Evolutionary conservation across 2,113 vertebrate species (phyloP), one percentile per base, ranked within the genome.

Genomic region (Micronycteris hirsuta): DNA sequence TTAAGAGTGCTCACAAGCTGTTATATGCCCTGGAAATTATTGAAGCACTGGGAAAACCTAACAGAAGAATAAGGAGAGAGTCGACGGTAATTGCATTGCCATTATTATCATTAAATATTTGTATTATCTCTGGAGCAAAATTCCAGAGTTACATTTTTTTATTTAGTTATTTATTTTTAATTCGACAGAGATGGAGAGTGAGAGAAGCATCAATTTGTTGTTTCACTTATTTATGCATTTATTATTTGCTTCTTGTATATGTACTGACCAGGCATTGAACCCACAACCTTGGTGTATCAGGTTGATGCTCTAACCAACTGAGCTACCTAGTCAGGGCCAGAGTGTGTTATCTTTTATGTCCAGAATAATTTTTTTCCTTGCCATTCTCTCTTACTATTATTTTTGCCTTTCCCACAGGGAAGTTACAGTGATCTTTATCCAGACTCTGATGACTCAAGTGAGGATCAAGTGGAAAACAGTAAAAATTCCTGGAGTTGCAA

Each of bases 401-500:
- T 52, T 12, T 20, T 87, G 5, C 15, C 82, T 68, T 98, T 47
- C 95, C 20, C 81, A 94, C 93, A 99, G 99, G 99, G 99, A 91
- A 99, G 99, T 98, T 99, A 99, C 54, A 99, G 99, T 70, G 99
- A 99, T 89, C 98, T 99, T 94, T 99, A 99, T 97, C 99, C 99
- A 54, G 99, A 99, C 97, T 99, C 99, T 0, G 99, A 99, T 93
- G 99, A 99, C 97, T 99, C 99, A 19, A 99, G 99, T 92, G 99
- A 99, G 97, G 99, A 99, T 98, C 99, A 99, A 98, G 99, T 99
- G 82, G 99, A 99, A 98, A 99, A 99, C 85, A 99, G 99, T 98
- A 99, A 99, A 98, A 99, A 99, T 98, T 99, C 99, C 0, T 99
- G 99, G 99, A 99, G 99, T 98, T 99, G 99, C 99, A 99, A 99